These are phyloP conservation scores for Orthosia incerta DNA, from an alignment of 2,888 invertebrate species.

Conservation along the genomic window DNA sequence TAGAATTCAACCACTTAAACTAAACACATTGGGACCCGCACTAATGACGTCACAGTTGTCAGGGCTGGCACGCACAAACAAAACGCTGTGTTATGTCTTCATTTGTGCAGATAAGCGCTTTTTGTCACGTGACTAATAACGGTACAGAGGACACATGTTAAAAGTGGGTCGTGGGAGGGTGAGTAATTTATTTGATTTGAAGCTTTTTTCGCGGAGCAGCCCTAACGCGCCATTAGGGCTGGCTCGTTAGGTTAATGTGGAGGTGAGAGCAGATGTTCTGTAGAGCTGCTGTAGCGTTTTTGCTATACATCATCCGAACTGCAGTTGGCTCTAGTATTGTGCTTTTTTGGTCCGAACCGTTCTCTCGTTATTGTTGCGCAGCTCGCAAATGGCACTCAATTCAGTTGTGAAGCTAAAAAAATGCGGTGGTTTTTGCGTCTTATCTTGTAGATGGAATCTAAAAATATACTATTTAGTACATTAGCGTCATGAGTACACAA, in stretches of 20 bases:
- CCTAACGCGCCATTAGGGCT: conserved; percentile 88
- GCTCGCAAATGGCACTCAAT: conserved; percentile 65
- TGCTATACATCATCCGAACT: conserved; percentile 85
- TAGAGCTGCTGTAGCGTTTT: conserved; percentile 79
- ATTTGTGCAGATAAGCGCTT: conserved; percentile 82
- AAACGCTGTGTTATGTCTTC: conserved; percentile 74
- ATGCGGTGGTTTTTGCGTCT: conserved; percentile 1
- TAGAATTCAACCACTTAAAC: conserved; percentile 58
- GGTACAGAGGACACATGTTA: conserved; percentile 79
- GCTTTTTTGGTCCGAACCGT: conserved; percentile 69
- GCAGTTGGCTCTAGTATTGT: conserved; percentile 78
- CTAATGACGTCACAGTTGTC: conserved; percentile 67
- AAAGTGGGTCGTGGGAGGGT: conserved; percentile 81
- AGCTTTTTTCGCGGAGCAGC: conserved; percentile 82
- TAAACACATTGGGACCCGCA: conserved; percentile 61
- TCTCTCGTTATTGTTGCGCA: conserved; percentile 64
- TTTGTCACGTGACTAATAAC: conserved; percentile 84
- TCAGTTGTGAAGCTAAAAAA: conserved; percentile 19
- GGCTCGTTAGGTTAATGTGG: conserved; percentile 90
- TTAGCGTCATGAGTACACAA: conserved; percentile 3
- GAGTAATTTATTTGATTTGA: conserved; percentile 88
- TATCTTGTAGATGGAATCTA: conserved; percentile 14
- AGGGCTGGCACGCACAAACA: conserved; percentile 69
- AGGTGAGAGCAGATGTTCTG: conserved; percentile 87
- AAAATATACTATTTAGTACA: not conserved